phyloP scores from a whole-genome alignment of 2,797 vertebrate species.

The Salarias fasciatus region DNA sequence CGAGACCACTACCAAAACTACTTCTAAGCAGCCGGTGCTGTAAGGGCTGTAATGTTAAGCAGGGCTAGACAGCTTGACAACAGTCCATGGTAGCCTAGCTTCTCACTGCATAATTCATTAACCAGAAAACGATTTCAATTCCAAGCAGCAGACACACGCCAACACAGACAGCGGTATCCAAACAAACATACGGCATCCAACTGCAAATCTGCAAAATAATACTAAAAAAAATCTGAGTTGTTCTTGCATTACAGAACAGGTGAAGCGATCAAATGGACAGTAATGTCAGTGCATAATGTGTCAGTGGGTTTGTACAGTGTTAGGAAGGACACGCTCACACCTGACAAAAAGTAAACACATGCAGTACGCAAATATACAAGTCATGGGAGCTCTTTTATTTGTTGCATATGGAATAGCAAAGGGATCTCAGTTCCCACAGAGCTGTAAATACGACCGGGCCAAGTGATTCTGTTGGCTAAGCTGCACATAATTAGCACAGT shows the following conservation, averaged over 20 bases:
- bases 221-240: no score
- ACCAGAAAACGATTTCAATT: constrained; percentile 64
- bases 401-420: background rate
- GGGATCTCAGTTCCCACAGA: constrained; percentile 3
- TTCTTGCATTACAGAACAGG: no score
- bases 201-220: constrained; percentile 16
- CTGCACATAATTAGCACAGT: constrained; percentile 52
- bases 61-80: constrained; percentile 63
- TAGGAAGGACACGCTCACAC: constrained; percentile 10
- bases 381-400: background rate
- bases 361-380: constrained; percentile 12
- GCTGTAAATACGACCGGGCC: constrained; percentile 40
- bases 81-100: constrained; percentile 57
- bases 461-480: constrained; percentile 40
- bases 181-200: constrained; percentile 35
- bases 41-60: constrained; percentile 68
- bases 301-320: constrained; percentile 5
- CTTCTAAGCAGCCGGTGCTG: constrained; percentile 20
- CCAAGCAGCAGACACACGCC: constrained; percentile 41
- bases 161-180: constrained; percentile 31
- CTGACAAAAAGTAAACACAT: constrained; percentile 22
- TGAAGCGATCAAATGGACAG: background rate
- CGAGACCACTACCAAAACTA: constrained; percentile 8
- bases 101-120: constrained; percentile 77
- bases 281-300: background rate